These are phyloP conservation scores for Leucophora obtusa DNA, from an alignment of 2,888 invertebrate species.

Conservation along the genomic window DNA sequence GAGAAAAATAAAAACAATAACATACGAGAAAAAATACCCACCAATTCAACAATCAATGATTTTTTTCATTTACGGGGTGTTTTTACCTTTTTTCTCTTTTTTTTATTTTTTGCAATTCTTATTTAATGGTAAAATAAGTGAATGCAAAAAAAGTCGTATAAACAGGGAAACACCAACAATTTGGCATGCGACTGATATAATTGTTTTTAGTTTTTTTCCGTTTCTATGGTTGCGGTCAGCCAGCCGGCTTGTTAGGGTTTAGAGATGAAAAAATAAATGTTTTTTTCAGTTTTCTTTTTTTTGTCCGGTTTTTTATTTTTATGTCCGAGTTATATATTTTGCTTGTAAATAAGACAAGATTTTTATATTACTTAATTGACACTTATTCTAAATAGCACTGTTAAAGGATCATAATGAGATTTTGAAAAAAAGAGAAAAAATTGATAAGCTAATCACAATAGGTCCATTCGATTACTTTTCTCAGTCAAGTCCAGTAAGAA, in stretches of 20 bases:
- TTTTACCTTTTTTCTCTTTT: conserved; percentile 27
- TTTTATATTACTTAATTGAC: background rate
- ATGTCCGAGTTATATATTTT: conserved; percentile 18
- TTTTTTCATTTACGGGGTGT: conserved; percentile 45
- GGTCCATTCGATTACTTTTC: too few relatives aligned
- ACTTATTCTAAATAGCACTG: background rate
- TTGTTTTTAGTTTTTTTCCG: conserved; percentile 34
- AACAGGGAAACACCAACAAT: conserved; percentile 49
- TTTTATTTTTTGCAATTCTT: conserved; percentile 65
- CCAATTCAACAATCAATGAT: conserved; percentile 61
- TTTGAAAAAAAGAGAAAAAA: too few relatives aligned
- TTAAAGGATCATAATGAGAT: too few relatives aligned
- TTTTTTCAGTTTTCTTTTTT: conserved; percentile 35
- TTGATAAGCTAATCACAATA: too few relatives aligned
- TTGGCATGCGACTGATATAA: conserved; percentile 57
- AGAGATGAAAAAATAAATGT: conserved; percentile 13
- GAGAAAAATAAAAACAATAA: conserved; percentile 24
- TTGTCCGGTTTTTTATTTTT: conserved; percentile 38
- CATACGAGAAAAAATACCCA: conserved; percentile 9
- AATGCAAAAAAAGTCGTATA: conserved; percentile 29
- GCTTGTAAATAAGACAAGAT: background rate
- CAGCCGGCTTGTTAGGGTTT: conserved; percentile 44
- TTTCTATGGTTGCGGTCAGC: conserved; percentile 49
- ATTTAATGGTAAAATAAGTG: conserved; percentile 64
- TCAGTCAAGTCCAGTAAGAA: too few relatives aligned